Evolutionary conservation across 2,797 vertebrate genomes (phyloP), one percentile per base, ranked within the genome.

Genomic region (Xiphorhynchus erythropygius): DNA sequence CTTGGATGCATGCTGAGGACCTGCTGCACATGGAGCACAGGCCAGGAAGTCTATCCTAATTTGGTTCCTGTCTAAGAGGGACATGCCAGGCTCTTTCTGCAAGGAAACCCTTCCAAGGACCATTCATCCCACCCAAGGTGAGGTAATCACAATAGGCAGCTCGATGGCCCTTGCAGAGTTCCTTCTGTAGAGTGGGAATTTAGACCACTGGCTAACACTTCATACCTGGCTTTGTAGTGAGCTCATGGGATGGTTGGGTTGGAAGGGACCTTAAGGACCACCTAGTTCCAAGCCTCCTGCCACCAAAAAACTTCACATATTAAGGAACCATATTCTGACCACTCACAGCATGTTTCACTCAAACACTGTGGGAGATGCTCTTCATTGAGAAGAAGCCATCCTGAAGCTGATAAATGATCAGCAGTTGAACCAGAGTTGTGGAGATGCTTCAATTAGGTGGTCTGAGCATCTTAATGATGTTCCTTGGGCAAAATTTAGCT

Each of bases 41-140:
- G 62, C 41, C 32, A 50, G 56, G 46, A 68, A 53, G 77, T 44
- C 56, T 30, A 55, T 18, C 46, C 64, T 53, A 68, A 4, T 24
- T 52, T 44, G 27, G 16, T 3, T 74, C 53, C 52, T 87, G 21
- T 32, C 35, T 79, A 33, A 86, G 41, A 65, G 39, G 71, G 67
- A 78, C 18, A n/a, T 94, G 41, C 41, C 24, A 81, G n/a, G 15
- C 13, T 93, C 78, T 37, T 90, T 82, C 32, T 82, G 71, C 32
- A 69, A 89, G 82, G 55, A 50, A 94, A 88, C 79, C 55, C 42
- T 94, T 93, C 84, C 80, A 90, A 91, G 77, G 76, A 68, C 35
- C 67, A 57, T 73, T 73, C 21, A 76, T 47, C 18, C 28, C 50
- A 69, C 55, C 8, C 67, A 59, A 57, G 87, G 33, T 67, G 19